These are phyloP conservation scores for Columba guinea DNA, from an alignment of 2,797 vertebrate genomes.

Conservation along the genomic window DNA sequence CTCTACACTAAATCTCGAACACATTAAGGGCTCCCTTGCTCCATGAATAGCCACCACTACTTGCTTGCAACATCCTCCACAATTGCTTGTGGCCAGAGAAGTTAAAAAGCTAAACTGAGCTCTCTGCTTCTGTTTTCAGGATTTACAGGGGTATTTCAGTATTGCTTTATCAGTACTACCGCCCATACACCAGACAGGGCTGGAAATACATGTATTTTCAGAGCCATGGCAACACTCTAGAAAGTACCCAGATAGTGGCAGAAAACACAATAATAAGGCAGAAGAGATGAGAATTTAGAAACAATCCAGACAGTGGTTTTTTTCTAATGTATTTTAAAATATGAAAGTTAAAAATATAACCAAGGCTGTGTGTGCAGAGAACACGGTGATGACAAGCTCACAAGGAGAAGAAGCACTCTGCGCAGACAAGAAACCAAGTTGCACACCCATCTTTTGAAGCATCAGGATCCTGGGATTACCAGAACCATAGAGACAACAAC, in stretches of 20 bases:
- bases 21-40: not conserved
- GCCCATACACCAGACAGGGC: not conserved
- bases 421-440: not conserved
- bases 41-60: not conserved
- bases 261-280: not conserved
- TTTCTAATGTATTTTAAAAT: not conserved
- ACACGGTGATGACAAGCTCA: not conserved
- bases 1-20: not conserved
- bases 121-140: not conserved
- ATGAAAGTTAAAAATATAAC: not conserved
- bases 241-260: not conserved
- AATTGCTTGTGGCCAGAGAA: not conserved
- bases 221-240: not conserved
- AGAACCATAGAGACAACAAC: not conserved
- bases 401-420: not conserved
- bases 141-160: not conserved
- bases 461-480: not conserved
- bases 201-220: not conserved
- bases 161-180: not conserved
- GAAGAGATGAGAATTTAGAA: not conserved
- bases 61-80: not conserved
- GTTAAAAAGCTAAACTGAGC: not conserved
- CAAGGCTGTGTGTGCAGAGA: not conserved
- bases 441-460: not conserved
- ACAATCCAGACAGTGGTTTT: rapidly evolving